These are phyloP conservation scores for Myrmecobius fasciatus DNA, from an alignment of 2,113 vertebrate species.

Conservation along the genomic window DNA sequence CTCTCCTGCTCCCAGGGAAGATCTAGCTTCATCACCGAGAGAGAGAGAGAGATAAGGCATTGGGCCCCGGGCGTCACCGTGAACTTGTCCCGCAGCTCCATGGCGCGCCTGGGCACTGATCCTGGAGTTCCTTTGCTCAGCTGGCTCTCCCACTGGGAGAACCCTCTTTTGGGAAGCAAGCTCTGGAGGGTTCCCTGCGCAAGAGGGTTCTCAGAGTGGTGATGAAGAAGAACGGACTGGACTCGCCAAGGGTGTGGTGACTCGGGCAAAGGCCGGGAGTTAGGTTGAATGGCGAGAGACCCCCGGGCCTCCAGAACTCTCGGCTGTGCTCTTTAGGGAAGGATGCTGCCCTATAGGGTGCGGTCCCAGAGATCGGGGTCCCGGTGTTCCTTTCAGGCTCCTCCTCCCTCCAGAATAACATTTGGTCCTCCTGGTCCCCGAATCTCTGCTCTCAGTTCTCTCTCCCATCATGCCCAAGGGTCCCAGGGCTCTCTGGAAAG, in stretches of 20 bases:
- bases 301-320: not conserved
- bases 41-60: constrained; percentile 29
- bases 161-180: constrained; percentile 52
- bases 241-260: not conserved
- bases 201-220: not conserved
- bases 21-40: not conserved
- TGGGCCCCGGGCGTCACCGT: constrained; percentile 37
- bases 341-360: not conserved
- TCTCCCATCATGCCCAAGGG: not conserved
- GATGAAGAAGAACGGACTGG: not conserved
- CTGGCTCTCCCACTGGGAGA: not conserved
- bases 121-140: not conserved
- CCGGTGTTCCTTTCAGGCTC: not conserved
- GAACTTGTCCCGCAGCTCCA: constrained; percentile 60
- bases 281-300: not conserved
- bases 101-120: constrained; percentile 5
- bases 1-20: constrained; percentile 18
- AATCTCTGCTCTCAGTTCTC: not conserved
- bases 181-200: not conserved
- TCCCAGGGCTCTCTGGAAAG: not conserved
- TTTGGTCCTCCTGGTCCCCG: constrained; percentile 3
- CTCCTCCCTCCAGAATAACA: not conserved
- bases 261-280: not conserved
- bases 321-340: not conserved
- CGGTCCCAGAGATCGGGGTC: not conserved